Evolutionary conservation across 2,113 vertebrate species (phyloP), one percentile per base, ranked within the genome.

Genomic region (Atrichornis clamosus): DNA sequence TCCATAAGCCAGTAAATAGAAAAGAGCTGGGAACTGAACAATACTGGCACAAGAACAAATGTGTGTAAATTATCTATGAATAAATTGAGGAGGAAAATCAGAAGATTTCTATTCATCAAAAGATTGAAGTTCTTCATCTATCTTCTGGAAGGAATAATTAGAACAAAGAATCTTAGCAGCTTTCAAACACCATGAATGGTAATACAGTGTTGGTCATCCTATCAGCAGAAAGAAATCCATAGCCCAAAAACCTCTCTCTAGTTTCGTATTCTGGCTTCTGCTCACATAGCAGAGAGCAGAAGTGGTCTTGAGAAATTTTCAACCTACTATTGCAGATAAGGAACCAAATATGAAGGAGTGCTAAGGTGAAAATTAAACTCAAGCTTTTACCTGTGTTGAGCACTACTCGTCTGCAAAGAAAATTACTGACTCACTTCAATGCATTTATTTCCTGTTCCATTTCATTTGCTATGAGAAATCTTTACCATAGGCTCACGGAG

Each of bases 11-110:
- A 92, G 33, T 67, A 95, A 96, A 92, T 76, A 84, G 83, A 77
- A 90, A 70, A 86, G 27, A 72, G 60, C 72, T 84, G 69, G 39
- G 69, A 93, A 60, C 69, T 90, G 83, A 96, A 95, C 79, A 96
- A 95, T 89, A 78, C 60, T 93, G 94, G 68, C 80, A 90, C 42
- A 89, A 78, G 83, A 92, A 89, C 55, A 78, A 85, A 84, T 67
- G 47, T 44, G 55, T 93, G 89, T 93, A 90, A 95, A 96, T 95
- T 92, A 96, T 87, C 86, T 56, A 89, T 84, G 30, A 93, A 89
- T 95, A 96, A 89, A 93, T 16, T 81, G 50, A 84, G 49, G 24
- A 81, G 21, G 39, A 90, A 93, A 92, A 86, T 73, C 49, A 56
- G 46, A 87, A 94, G 21, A 90, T 59, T 90, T 81, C 72, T 92